Evolutionary conservation across 2,113 vertebrate genomes (phyloP).

Genomic region (Vombatus ursinus): DNA sequence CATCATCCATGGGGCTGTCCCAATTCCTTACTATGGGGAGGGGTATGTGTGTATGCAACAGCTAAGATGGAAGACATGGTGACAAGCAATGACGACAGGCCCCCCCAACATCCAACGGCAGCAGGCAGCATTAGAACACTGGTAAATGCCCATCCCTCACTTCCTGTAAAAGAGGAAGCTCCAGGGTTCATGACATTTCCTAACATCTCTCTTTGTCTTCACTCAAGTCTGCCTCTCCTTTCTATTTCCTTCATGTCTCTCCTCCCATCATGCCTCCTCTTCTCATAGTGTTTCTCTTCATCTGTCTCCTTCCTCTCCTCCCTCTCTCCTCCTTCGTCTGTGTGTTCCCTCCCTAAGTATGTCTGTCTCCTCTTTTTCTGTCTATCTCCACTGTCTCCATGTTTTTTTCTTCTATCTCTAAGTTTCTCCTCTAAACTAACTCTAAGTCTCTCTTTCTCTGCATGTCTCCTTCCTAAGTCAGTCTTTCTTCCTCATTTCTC

Average conservation of each 20-base stretch:
- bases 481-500: background rate
- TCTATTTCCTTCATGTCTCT: background rate
- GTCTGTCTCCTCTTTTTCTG: background rate
- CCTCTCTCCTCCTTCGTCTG: background rate
- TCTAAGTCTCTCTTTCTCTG: background rate
- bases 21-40: background rate
- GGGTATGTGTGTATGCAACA: background rate
- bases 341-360: background rate
- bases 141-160: fast-evolving
- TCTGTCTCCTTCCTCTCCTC: background rate
- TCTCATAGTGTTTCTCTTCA: background rate
- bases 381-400: background rate
- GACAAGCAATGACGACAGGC: background rate
- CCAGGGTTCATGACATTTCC: conserved; percentile 27
- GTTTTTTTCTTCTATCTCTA: background rate
- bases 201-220: background rate
- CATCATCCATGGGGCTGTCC: background rate
- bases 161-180: background rate
- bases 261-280: background rate
- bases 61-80: background rate
- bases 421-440: background rate
- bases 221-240: conserved; percentile 2
- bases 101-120: background rate
- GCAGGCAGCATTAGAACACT: background rate
- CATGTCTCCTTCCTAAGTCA: background rate